Base-by-base conservation (phyloP, 2,888 invertebrate species). In the Crossocerus cetratus region DNA sequence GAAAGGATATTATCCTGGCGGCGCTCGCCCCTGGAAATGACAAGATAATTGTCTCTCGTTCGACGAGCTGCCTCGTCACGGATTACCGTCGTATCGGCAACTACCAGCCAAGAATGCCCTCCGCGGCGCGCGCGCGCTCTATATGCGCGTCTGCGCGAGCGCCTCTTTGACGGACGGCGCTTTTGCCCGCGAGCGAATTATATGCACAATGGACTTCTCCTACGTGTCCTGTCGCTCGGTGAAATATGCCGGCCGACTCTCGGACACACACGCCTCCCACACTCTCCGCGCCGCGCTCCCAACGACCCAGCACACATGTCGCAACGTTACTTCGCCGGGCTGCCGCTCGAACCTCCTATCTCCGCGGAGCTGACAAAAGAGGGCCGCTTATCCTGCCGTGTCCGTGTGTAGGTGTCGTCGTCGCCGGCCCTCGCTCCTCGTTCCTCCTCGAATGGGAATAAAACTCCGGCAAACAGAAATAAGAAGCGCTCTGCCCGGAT, bases 231-330 rank as follows among this genome's bases (percentile, higher is more conserved):
- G 69, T 68, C 77, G 62, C 16, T 62, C 67, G 62, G 66, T 76
- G 69, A 77, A 76, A 67, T 76, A 73, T 76, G 55, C 73, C 43
- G 21, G 56, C 16, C 63, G 69, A 60, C 75, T 59, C 65, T n/a
- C 55, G 69, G 32, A 65, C 58, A 16, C 49, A 44, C 62, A 18
- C n/a, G n/a, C 64, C 64, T 59, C 64, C 64, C 69, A 43, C 54
- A 16, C 49, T 16, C 55, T 62, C 49, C 14, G 32, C 32, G n/a
- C n/a, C n/a, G n/a, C n/a, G n/a, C n/a, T n/a, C n/a, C n/a, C n/a
- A n/a, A n/a, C 32, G 32, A 11, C 11, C 8, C 13, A 16, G 13
- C 23, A 64, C 66, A 70, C 76, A 67, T 70, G 49, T 64, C 70
- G 61, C 69, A 76, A 66, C 32, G 32, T 32, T 32, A 11, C 32